Percentiles rank a stretch among this genome's conserved stretches.
These are phyloP conservation scores for Bombus confusus DNA, from an alignment of 1,140 invertebrate genomes.

Conservation along the genomic window DNA sequence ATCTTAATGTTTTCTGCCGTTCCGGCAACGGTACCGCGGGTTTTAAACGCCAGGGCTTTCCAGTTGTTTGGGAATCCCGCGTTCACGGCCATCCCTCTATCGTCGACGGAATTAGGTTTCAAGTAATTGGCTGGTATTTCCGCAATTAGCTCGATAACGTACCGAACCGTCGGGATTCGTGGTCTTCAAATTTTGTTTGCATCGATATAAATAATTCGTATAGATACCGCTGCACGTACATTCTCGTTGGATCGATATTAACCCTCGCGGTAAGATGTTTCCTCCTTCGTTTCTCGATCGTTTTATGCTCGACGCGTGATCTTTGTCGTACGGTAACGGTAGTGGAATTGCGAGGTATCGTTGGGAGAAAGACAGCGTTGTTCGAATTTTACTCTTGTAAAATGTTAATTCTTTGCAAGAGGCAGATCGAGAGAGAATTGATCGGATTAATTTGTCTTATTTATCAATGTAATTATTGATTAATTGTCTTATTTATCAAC, in stretches of 20 bases:
- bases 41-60: not conserved
- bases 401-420: too few relatives aligned
- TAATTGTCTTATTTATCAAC: too few relatives aligned
- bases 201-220: not conserved
- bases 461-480: too few relatives aligned
- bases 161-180: conserved; percentile 1
- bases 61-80: not conserved
- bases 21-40: not conserved
- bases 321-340: not conserved
- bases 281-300: not conserved
- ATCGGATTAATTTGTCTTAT: too few relatives aligned
- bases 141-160: conserved; percentile 21
- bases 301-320: not conserved
- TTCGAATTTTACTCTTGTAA: too few relatives aligned
- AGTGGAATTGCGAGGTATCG: too few relatives aligned
- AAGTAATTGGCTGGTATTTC: conserved; percentile 6
- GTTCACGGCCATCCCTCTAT: not conserved
- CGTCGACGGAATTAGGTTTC: conserved; percentile 34
- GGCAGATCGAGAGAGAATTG: too few relatives aligned
- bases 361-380: not conserved
- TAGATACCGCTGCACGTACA: not conserved
- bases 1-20: conserved; percentile 49
- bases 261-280: not conserved
- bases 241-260: conserved; percentile 11
- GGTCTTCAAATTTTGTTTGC: conserved; percentile 17